Conservation (phyloP, 1,140 invertebrate species). For the Melanaphis sacchari region DNA sequence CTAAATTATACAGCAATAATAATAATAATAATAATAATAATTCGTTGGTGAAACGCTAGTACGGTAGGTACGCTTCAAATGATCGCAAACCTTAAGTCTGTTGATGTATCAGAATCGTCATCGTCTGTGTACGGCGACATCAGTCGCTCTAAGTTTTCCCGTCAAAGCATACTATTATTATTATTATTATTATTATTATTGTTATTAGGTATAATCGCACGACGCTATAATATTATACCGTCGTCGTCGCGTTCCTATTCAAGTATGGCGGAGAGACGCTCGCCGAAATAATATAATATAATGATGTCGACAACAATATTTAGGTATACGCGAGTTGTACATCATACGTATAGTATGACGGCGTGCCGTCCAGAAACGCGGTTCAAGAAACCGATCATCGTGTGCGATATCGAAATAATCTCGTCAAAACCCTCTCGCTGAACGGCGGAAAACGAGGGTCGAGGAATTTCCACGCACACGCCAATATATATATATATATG, state of each 20-base stretch:
- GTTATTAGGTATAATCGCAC: too few species aligned
- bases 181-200: too few species aligned
- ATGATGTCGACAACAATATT: neutral
- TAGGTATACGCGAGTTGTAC: too few species aligned
- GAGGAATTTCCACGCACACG: neutral
- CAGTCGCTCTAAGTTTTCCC: neutral
- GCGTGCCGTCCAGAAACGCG: conserved; percentile 2
- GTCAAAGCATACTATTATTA: neutral
- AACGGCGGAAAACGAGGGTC: neutral
- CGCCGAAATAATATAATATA: neutral
- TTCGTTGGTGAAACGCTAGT: neutral
- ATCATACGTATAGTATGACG: neutral
- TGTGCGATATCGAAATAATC: conserved; percentile 17
- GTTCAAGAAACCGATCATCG: conserved; percentile 36
- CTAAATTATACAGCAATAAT: too few species aligned
- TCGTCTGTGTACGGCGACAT: neutral
- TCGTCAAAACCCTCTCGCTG: neutral
- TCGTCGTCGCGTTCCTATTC: neutral
- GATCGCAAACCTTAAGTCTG: neutral
- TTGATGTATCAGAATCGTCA: too few species aligned
- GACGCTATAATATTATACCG: neutral
- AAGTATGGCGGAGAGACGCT: neutral
- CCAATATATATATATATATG: too few species aligned
- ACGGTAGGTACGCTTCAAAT: neutral
- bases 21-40: neutral